A percentile compares a stretch with the other conserved stretches of the same genome.
phyloP scores from a whole-genome alignment of 1,140 invertebrate genomes.

The Anagrus nilaparvatae region DNA sequence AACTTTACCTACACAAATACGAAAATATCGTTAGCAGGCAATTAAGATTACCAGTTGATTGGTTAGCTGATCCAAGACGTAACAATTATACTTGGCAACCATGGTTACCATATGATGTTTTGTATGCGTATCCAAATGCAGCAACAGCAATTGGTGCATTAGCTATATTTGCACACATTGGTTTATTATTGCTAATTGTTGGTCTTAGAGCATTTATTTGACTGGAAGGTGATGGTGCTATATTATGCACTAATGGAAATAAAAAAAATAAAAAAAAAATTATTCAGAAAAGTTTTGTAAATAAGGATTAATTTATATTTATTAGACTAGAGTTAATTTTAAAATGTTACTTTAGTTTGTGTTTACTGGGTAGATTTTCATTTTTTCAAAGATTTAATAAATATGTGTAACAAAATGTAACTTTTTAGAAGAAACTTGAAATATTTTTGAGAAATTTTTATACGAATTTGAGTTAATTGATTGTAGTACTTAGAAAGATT shows the following conservation, averaged over 20 bases:
- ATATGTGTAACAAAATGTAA: too few relatives aligned
- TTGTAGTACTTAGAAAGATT: too few relatives aligned
- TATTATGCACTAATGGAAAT: background rate
- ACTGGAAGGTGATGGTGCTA: constrained; percentile 15
- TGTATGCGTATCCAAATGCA: constrained; percentile 22
- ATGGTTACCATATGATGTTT: constrained; percentile 27
- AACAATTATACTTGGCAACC: constrained; percentile 42
- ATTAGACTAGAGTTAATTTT: background rate
- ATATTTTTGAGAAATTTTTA: too few relatives aligned
- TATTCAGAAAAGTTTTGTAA: too few relatives aligned
- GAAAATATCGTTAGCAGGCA: constrained; percentile 31
- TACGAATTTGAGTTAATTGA: too few relatives aligned
- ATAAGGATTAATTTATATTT: background rate
- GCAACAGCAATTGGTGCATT: constrained; percentile 21
- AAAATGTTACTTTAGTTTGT: background rate
- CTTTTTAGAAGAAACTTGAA: too few relatives aligned
- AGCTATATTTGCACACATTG: constrained; percentile 25
- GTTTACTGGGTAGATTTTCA: background rate
- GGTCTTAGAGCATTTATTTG: constrained; percentile 22
- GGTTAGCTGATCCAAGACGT: constrained; percentile 36
- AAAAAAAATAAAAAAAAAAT: too few relatives aligned
- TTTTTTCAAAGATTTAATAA: too few relatives aligned
- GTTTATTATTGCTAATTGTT: constrained; percentile 21
- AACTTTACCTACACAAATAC: constrained; percentile 34
- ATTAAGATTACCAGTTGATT: constrained; percentile 29